Evolutionary conservation across 2,113 vertebrate species (phyloP).

Genomic region (Emydura subglobosa): DNA sequence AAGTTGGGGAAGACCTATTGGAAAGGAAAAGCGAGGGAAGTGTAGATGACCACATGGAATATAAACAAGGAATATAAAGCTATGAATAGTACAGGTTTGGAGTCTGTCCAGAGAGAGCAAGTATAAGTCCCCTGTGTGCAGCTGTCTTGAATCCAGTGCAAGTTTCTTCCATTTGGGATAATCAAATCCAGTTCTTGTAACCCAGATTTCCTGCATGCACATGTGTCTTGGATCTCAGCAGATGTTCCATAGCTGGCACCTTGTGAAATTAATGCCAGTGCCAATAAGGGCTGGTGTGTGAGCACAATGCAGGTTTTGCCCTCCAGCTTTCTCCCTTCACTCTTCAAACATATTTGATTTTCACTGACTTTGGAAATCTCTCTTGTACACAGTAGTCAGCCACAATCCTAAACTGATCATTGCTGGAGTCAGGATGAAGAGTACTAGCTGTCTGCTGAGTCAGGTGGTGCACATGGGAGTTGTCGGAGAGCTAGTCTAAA

Average conservation of each 20-base stretch:
- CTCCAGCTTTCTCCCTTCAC: background rate
- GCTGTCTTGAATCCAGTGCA: background rate
- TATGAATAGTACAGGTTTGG: background rate
- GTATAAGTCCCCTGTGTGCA: background rate
- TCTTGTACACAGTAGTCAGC: background rate
- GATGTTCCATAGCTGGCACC: background rate
- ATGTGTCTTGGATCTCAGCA: background rate
- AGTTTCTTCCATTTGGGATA: background rate
- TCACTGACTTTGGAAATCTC: background rate
- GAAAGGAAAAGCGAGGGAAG: background rate
- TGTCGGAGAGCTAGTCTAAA: background rate
- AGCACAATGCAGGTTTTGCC: background rate
- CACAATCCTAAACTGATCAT: background rate
- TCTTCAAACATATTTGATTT: background rate
- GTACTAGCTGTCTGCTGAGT: rapidly evolving
- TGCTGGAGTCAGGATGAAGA: background rate
- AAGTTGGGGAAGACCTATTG: background rate
- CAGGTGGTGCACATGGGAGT: background rate
- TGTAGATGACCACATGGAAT: background rate
- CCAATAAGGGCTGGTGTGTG: background rate
- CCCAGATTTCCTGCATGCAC: background rate
- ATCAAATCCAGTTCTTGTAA: background rate
- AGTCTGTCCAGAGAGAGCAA: background rate
- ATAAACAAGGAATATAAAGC: too few species aligned
- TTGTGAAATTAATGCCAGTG: background rate